Percentiles rank a stretch among this genome's conserved stretches.
Evolutionary conservation across 2,888 invertebrate species (phyloP).

Genomic region (Pollenia angustigena): DNA sequence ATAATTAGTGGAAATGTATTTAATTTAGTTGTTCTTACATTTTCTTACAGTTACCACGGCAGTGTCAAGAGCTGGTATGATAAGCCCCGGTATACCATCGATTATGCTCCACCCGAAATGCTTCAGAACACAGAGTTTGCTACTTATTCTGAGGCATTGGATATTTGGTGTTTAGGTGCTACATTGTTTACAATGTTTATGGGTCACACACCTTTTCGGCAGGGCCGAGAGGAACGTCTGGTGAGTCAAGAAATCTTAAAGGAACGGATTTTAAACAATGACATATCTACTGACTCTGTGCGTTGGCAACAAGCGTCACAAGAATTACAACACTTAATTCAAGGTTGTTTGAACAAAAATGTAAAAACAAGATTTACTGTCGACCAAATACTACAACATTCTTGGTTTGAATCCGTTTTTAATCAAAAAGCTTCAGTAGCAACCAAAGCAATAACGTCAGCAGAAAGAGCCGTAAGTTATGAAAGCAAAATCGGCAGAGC

Average conservation of each 20-base stretch:
- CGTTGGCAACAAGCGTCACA: conserved; percentile 79
- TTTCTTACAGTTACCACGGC: conserved; percentile 55
- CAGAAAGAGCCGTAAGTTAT: neutral
- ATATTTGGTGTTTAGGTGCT: conserved; percentile 98
- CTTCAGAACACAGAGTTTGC: conserved; percentile 84
- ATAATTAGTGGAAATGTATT: neutral
- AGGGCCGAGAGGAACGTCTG: conserved; percentile 75
- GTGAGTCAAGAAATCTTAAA: conserved; percentile 76
- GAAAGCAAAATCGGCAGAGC: neutral
- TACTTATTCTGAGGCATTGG: conserved; percentile 95
- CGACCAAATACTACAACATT: conserved; percentile 84
- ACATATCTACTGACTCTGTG: conserved; percentile 78
- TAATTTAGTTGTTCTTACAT: neutral
- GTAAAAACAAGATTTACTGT: conserved; percentile 77
- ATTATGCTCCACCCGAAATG: conserved; percentile 97
- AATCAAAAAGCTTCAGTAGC: conserved; percentile 32
- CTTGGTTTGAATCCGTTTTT: conserved; percentile 79
- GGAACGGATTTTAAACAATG: conserved; percentile 78
- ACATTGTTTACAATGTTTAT: conserved; percentile 90
- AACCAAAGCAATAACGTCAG: neutral
- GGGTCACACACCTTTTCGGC: conserved; percentile 92
- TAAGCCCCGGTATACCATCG: conserved; percentile 94
- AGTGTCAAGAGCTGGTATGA: conserved; percentile 78
- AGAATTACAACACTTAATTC: conserved; percentile 77
- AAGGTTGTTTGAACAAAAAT: conserved; percentile 79